Evolutionary conservation across 2,113 vertebrate species (phyloP).

Genomic region (Osmerus eperlanus): DNA sequence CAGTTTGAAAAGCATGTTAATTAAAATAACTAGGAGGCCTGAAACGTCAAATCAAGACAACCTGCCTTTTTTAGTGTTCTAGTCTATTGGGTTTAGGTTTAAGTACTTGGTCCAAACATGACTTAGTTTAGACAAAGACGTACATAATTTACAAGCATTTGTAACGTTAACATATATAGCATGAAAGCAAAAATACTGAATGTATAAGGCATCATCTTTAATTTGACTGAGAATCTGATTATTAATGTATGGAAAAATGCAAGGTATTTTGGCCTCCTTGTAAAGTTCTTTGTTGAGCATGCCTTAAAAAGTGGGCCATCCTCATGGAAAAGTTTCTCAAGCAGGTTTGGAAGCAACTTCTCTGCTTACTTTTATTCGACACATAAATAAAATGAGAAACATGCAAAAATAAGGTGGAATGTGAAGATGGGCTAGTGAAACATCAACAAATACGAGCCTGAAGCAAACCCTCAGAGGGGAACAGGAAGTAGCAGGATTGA

Average conservation of each 20-base stretch:
- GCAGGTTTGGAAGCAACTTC: constrained; percentile 11
- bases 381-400: constrained; percentile 16
- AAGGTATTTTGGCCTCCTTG: neutral
- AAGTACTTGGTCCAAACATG: too few relatives aligned
- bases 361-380: constrained; percentile 39
- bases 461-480: constrained; percentile 39
- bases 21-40: constrained; percentile 24
- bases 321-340: constrained; percentile 15
- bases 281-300: neutral
- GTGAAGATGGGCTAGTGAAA: constrained; percentile 40
- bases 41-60: neutral
- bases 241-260: too few relatives aligned
- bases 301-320: constrained; percentile 23
- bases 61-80: neutral
- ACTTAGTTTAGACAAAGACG: too few relatives aligned
- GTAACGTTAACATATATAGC: too few relatives aligned
- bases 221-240: too few relatives aligned
- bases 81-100: too few relatives aligned
- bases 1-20: constrained; percentile 26
- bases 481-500: constrained; percentile 40
- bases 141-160: too few relatives aligned
- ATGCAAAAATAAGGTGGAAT: constrained; percentile 53
- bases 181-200: too few relatives aligned
- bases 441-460: constrained; percentile 43
- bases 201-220: too few relatives aligned